Conservation (phyloP, 1,140 invertebrate species). For the Ditylenchus dipsaci region DNA sequence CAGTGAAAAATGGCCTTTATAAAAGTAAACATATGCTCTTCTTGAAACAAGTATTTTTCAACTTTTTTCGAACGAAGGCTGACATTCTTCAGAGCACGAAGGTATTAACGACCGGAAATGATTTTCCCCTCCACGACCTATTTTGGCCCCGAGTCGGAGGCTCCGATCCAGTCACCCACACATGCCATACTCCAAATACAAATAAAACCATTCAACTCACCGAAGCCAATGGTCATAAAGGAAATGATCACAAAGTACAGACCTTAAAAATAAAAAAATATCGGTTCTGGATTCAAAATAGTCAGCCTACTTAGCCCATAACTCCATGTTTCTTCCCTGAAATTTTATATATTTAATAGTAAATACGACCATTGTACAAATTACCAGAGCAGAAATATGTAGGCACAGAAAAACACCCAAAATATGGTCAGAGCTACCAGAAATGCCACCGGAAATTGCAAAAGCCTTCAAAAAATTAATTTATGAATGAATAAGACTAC, state of each 20-base stretch:
- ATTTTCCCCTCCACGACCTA: too few relatives aligned
- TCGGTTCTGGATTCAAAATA: too few relatives aligned
- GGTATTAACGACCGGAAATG: too few relatives aligned
- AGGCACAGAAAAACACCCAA: slow-evolving; percentile 45
- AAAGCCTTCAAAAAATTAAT: slow-evolving; percentile 1
- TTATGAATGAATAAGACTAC: too few relatives aligned
- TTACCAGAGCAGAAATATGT: slow-evolving; percentile 9
- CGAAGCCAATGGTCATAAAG: slow-evolving; percentile 45
- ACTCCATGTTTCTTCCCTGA: slow-evolving; percentile 47
- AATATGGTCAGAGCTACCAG: slow-evolving; percentile 41
- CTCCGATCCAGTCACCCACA: too few relatives aligned
- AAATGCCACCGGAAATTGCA: slow-evolving; percentile 44
- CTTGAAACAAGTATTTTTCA: too few relatives aligned
- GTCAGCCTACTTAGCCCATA: slow-evolving; percentile 26
- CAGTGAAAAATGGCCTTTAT: too few relatives aligned
- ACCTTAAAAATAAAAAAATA: slow-evolving; percentile 24
- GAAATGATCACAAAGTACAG: slow-evolving; percentile 45
- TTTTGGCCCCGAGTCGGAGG: too few relatives aligned
- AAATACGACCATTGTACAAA: not conserved
- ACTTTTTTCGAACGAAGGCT: too few relatives aligned
- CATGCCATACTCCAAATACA: too few relatives aligned
- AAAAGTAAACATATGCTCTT: too few relatives aligned
- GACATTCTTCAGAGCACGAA: too few relatives aligned
- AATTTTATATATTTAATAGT: slow-evolving; percentile 18
- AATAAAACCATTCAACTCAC: not conserved